A percentile compares a stretch with the other conserved stretches of the same genome.
Evolutionary conservation across 1,140 invertebrate species (phyloP).

Genomic region (Chrysoperla carnea): DNA sequence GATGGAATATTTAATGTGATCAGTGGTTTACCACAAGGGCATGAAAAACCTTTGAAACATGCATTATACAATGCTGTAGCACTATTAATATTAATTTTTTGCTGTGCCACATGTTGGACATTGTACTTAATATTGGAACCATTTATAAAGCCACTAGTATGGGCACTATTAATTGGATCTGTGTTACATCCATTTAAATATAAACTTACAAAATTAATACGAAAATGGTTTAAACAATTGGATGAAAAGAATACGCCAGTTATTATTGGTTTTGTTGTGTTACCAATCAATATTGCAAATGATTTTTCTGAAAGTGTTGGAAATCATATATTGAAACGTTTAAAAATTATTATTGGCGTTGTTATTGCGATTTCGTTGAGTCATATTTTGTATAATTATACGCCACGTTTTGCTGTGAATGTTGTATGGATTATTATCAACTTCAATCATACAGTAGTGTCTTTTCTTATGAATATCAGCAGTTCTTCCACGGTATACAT

Average conservation of each 20-base stretch:
- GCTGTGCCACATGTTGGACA: slow-evolving; percentile 50
- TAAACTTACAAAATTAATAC: slow-evolving; percentile 44
- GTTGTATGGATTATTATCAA: slow-evolving; percentile 25
- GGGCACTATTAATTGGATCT: slow-evolving; percentile 83
- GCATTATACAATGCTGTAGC: slow-evolving; percentile 74
- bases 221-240: slow-evolving; percentile 49
- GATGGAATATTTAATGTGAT: slow-evolving; percentile 21
- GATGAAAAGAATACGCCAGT: slow-evolving; percentile 39
- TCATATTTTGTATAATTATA: slow-evolving; percentile 20
- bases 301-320: slow-evolving; percentile 52
- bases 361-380: slow-evolving; percentile 20
- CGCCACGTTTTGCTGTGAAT: slow-evolving; percentile 30
- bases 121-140: slow-evolving; percentile 75
- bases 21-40: slow-evolving; percentile 19
- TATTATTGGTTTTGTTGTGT: slow-evolving; percentile 45
- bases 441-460: slow-evolving; percentile 20
- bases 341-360: slow-evolving; percentile 33
- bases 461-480: slow-evolving; percentile 24
- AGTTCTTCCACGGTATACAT: slow-evolving; percentile 25
- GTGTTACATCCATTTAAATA: slow-evolving; percentile 79
- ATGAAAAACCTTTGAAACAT: slow-evolving; percentile 72
- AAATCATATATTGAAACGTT: slow-evolving; percentile 33
- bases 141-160: slow-evolving; percentile 81
- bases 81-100: slow-evolving; percentile 43
- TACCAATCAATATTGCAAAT: slow-evolving; percentile 57